These are phyloP conservation scores for Aurelia sp. DNA, from an alignment of 30 jellyfish, hydroid and myxozoan species.

Conservation along the genomic window DNA sequence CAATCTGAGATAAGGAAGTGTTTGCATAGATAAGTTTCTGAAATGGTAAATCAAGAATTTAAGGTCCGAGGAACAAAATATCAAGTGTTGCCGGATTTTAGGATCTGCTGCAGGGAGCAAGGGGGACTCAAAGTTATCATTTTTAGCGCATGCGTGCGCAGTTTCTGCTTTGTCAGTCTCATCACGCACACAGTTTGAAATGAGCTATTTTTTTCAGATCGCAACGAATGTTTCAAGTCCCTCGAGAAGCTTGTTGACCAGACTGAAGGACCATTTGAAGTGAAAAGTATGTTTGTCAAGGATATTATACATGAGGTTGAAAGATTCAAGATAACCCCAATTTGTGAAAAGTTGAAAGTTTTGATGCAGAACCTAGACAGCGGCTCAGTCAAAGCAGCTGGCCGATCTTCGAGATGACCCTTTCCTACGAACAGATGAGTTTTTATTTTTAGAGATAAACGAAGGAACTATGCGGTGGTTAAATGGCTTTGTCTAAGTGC, in stretches of 20 bases:
- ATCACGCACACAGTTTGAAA: too few species aligned
- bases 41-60: too few species aligned
- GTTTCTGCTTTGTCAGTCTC: not conserved
- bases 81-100: too few species aligned
- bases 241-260: slow-evolving; percentile 21
- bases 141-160: too few species aligned
- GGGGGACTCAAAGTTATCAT: too few species aligned
- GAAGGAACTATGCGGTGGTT: too few species aligned
- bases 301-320: slow-evolving; percentile 68
- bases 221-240: slow-evolving; percentile 31
- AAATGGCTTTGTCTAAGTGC: too few species aligned
- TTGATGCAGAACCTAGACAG: slow-evolving; percentile 2
- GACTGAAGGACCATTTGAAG: slow-evolving; percentile 76
- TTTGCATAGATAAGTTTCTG: too few species aligned
- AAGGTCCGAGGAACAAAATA: too few species aligned
- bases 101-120: too few species aligned
- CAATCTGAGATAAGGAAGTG: too few species aligned
- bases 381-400: not conserved
- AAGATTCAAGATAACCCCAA: slow-evolving; percentile 35
- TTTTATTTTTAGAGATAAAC: not conserved
- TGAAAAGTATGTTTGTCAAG: slow-evolving; percentile 49
- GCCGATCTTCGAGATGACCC: slow-evolving; percentile 5
- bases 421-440: not conserved
- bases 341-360: slow-evolving; percentile 32
- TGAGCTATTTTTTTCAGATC: slow-evolving; percentile 1